Evolutionary conservation across 2,113 vertebrate species (phyloP), one percentile per base, ranked within the genome.

Genomic region (Prunella fulvescens): DNA sequence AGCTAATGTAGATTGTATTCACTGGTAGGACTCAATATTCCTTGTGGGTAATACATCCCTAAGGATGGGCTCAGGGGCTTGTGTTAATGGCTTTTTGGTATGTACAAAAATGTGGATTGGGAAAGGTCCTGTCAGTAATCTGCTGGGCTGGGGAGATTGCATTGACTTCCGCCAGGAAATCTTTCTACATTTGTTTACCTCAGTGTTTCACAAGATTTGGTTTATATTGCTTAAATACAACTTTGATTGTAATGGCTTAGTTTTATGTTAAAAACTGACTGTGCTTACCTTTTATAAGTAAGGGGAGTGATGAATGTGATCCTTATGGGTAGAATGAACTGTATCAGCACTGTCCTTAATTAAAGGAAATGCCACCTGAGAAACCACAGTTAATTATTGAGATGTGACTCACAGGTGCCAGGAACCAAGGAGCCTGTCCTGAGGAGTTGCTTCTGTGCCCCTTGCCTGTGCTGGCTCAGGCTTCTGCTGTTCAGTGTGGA

Each of bases 21-120:
- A 3, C 16, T 50, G 14, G 13, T 67, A 24, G n/a, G 44, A 64
- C 24, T 62, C 2, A 0, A 2, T 1, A 3, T 60, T 74, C 47
- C 40, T 53, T 45, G 14, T 65, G 48, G 17, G 6, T 73, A 22
- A 5, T 24, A 7, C 0, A 3, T 40, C 24, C 25, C 26, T 58
- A 35, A 64, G 70, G 54, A 51, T 33, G 15, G 22, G 12, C 56
- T 73, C 6, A 1, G 40, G 15, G 28, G 25, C 6, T 4, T 29
- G 0, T 31, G 8, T 3, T 65, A 28, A 10, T 40, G 28, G 6
- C 45, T 71, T 19, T 66, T 64, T 22, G 26, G 16, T 35, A 11
- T 0, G 12, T 25, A 19, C 25, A 33, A 4, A 26, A 60, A 8
- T 12, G 20, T 31, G 22, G 14, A 7, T 19, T 87, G 39, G 29